phyloP scores from a whole-genome alignment of 2,888 invertebrate genomes.

The Byasa hedistus region DNA sequence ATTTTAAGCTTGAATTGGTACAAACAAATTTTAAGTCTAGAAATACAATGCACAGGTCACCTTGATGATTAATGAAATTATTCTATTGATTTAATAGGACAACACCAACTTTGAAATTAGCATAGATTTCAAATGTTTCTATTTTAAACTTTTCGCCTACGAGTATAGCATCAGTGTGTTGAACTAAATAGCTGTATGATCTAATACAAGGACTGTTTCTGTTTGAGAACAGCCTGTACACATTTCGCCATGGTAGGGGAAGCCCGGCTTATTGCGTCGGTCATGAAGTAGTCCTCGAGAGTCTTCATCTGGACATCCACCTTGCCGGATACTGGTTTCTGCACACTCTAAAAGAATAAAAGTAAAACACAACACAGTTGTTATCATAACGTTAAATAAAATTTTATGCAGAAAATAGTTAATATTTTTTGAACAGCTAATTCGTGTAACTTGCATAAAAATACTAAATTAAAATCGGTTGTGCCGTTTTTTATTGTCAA shows the following conservation, averaged over 20 bases:
- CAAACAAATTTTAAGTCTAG: not conserved
- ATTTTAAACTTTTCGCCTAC: not conserved
- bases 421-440: no score
- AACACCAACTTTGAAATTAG: not conserved
- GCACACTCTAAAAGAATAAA: conserved; percentile 51
- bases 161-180: conserved; percentile 17
- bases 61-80: not conserved
- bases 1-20: not conserved
- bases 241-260: conserved; percentile 99
- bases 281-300: conserved; percentile 95
- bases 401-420: no score
- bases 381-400: no score
- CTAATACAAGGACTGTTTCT: conserved; percentile 74
- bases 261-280: conserved; percentile 96
- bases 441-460: no score
- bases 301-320: conserved; percentile 87
- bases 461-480: no score
- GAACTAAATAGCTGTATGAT: conserved; percentile 22
- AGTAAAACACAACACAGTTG: not conserved
- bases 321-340: conserved; percentile 75
- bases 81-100: not conserved
- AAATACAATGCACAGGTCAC: not conserved
- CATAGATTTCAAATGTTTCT: not conserved
- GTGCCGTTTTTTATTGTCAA: no score
- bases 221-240: conserved; percentile 92